phyloP scores from a whole-genome alignment of 2,888 invertebrate species.

The Acheta domesticus region DNA sequence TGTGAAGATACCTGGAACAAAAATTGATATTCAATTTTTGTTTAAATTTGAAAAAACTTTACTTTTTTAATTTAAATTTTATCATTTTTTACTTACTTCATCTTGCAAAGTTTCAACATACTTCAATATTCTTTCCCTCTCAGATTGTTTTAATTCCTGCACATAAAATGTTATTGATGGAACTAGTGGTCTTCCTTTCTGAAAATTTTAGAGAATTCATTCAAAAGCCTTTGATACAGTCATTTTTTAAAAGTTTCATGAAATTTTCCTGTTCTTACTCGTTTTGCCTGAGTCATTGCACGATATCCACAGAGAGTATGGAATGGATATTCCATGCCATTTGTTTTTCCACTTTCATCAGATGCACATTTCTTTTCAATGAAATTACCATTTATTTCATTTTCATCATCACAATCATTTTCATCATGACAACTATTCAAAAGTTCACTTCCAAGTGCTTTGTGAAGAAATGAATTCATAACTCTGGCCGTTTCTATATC shows the following conservation, averaged over 20 bases:
- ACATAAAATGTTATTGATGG: background rate
- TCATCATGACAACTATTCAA: background rate
- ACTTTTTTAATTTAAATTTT: too few relatives aligned
- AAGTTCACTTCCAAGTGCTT: slow-evolving; percentile 11
- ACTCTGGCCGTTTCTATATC: too few relatives aligned
- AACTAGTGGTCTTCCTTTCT: slow-evolving; percentile 2
- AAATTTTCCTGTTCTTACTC: background rate
- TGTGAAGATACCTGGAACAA: slow-evolving; percentile 9
- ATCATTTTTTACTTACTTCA: background rate
- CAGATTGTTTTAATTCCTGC: background rate
- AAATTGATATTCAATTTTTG: background rate
- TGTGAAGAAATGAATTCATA: background rate
- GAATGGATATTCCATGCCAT: background rate
- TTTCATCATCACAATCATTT: too few relatives aligned
- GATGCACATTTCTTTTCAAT: too few relatives aligned
- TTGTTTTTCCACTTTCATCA: too few relatives aligned
- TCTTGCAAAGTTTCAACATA: background rate
- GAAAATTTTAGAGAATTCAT: background rate
- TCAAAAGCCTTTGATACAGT: background rate
- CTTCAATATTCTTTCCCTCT: background rate
- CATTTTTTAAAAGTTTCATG: too few relatives aligned
- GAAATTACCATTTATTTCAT: too few relatives aligned
- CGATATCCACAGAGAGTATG: slow-evolving; percentile 18
- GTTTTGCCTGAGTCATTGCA: background rate
- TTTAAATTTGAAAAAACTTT: too few relatives aligned